Evolutionary conservation across 2,797 vertebrate species (phyloP).

Genomic region (Halcyon leucocephala): DNA sequence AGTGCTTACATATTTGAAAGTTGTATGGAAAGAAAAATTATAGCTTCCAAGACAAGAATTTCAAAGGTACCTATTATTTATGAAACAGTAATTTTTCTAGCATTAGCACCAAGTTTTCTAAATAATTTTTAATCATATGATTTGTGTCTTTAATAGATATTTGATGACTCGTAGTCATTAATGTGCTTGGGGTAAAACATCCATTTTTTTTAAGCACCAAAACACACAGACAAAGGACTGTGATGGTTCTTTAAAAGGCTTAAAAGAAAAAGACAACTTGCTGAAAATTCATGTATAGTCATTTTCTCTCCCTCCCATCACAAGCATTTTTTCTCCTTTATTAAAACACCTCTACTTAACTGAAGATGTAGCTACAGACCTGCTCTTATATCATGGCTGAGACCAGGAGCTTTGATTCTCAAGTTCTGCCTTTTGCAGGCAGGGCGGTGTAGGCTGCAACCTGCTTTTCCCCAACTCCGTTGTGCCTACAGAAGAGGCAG

Average conservation of each 20-base stretch:
- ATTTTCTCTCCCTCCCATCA: background rate
- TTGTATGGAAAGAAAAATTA: slow-evolving; percentile 28
- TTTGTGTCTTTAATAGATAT: background rate
- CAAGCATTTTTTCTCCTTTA: background rate
- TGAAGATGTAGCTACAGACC: background rate
- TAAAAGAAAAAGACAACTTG: background rate
- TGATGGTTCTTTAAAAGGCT: no score
- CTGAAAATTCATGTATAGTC: background rate
- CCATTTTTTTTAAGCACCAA: background rate
- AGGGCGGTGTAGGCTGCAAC: background rate
- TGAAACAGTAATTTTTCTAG: background rate
- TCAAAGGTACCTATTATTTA: slow-evolving; percentile 1
- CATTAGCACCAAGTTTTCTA: background rate
- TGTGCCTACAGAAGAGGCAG: background rate
- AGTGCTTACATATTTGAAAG: background rate
- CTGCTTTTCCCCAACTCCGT: background rate
- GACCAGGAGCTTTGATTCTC: background rate
- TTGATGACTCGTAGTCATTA: background rate
- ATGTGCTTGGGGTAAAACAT: background rate
- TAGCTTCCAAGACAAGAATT: background rate
- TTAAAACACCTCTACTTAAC: background rate
- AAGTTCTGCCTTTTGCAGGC: background rate
- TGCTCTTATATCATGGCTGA: background rate
- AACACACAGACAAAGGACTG: background rate
- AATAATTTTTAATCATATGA: background rate